phyloP scores from a whole-genome alignment of 2,888 invertebrate species.

The Pemphredon lugubris region DNA sequence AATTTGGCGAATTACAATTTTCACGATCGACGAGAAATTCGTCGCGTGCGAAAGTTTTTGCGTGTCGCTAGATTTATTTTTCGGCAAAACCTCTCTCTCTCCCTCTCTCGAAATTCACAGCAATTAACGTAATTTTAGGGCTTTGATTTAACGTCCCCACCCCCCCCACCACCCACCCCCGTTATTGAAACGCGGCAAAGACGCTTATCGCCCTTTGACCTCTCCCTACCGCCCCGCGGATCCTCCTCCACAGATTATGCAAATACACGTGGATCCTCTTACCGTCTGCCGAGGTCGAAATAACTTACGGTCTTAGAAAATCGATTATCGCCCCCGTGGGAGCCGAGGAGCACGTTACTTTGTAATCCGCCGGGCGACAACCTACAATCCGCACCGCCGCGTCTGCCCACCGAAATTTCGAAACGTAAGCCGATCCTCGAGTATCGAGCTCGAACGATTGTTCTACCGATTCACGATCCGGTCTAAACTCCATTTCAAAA shows the following conservation, averaged over 20 bases:
- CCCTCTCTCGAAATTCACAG: background rate
- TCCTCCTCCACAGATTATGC: slow-evolving; percentile 49
- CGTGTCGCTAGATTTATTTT: no score
- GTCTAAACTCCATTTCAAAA: background rate
- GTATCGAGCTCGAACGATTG: background rate
- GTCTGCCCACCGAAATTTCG: slow-evolving; percentile 1
- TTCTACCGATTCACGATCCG: background rate
- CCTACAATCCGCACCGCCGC: slow-evolving; percentile 7
- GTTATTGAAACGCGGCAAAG: slow-evolving; percentile 24
- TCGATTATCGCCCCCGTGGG: slow-evolving; percentile 43
- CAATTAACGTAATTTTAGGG: slow-evolving; percentile 2
- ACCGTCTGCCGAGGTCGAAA: slow-evolving; percentile 37
- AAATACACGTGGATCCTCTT: slow-evolving; percentile 56
- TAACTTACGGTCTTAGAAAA: slow-evolving; percentile 49
- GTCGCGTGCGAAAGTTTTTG: no score
- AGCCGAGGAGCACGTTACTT: slow-evolving; percentile 33
- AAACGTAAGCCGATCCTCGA: slow-evolving; percentile 21
- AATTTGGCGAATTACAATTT: no score
- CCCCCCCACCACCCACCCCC: background rate
- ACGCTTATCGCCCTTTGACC: slow-evolving; percentile 32
- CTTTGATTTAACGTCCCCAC: background rate
- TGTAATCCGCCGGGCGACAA: slow-evolving; percentile 19
- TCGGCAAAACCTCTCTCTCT: no score
- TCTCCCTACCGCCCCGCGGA: slow-evolving; percentile 24
- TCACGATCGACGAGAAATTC: no score